A percentile compares a stretch with the other conserved stretches of the same genome.
phyloP scores from a whole-genome alignment of 2,113 vertebrate genomes.

The Bubo bubo region DNA sequence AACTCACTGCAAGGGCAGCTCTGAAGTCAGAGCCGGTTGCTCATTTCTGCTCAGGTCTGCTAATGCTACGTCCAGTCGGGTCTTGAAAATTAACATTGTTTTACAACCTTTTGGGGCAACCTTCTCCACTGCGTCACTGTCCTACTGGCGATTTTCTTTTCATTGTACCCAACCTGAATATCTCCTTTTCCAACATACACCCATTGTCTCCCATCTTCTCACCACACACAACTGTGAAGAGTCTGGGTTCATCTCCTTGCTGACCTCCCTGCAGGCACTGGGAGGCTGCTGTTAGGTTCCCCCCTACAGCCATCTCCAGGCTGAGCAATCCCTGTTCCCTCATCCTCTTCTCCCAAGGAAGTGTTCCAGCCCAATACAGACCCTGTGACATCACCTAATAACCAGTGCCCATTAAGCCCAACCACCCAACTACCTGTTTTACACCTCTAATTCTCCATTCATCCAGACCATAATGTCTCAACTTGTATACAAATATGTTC shows the following conservation, averaged over 20 bases:
- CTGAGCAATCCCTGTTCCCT: accelerated
- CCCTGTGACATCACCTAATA: neutral
- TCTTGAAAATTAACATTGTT: neutral
- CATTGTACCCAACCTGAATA: accelerated
- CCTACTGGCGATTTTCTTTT: neutral
- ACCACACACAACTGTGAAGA: accelerated
- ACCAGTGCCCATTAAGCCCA: neutral
- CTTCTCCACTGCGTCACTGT: neutral
- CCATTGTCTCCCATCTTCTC: neutral
- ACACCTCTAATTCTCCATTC: neutral
- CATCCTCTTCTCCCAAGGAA: neutral
- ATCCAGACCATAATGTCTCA: neutral
- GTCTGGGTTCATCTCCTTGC: neutral
- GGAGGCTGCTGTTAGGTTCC: accelerated
- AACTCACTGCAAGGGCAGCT: neutral
- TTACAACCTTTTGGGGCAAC: neutral
- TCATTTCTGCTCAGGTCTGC: neutral
- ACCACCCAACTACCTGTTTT: accelerated
- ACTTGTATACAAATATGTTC: neutral
- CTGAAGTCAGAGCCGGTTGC: neutral
- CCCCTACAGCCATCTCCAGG: neutral
- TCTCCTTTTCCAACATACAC: neutral
- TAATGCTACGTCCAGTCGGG: neutral
- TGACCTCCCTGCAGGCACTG: neutral
- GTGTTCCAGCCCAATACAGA: neutral